Percentiles rank a stretch among this genome's conserved stretches.
phyloP scores from a whole-genome alignment of 2,113 vertebrate genomes.

The Ginglymostoma cirratum region DNA sequence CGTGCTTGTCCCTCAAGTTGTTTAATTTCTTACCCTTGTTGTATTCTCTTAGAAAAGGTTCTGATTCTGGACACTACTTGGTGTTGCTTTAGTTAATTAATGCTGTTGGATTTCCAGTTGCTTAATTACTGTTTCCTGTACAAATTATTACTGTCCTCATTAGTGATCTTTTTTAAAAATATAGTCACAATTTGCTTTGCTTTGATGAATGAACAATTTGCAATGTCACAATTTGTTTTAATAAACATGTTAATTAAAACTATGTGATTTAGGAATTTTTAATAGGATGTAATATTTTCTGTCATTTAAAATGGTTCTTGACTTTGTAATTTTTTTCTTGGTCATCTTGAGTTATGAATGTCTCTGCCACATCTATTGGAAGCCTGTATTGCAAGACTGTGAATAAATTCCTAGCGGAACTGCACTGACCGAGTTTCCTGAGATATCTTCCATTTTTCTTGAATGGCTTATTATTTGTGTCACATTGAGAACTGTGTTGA shows the following conservation, averaged over 20 bases:
- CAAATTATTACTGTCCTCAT: background rate
- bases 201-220: background rate
- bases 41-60: background rate
- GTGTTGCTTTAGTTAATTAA: background rate
- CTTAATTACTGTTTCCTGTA: slow-evolving; percentile 4
- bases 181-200: background rate
- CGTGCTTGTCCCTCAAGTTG: background rate
- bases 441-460: background rate
- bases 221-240: slow-evolving; percentile 11
- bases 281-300: slow-evolving; percentile 22
- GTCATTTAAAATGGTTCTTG: slow-evolving; percentile 10
- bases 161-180: background rate
- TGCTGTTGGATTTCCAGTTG: background rate
- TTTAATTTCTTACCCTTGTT: background rate
- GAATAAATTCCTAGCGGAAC: slow-evolving; percentile 30
- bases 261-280: background rate
- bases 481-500: background rate
- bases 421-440: background rate
- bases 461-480: background rate
- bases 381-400: slow-evolving; percentile 13
- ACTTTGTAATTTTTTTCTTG: slow-evolving; percentile 29
- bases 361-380: background rate
- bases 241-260: background rate
- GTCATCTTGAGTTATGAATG: slow-evolving; percentile 10
- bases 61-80: background rate